Percentiles rank a stretch among this genome's conserved stretches.
Evolutionary conservation across 2,113 vertebrate genomes (phyloP).

Genomic region (Seriola dumerili): DNA sequence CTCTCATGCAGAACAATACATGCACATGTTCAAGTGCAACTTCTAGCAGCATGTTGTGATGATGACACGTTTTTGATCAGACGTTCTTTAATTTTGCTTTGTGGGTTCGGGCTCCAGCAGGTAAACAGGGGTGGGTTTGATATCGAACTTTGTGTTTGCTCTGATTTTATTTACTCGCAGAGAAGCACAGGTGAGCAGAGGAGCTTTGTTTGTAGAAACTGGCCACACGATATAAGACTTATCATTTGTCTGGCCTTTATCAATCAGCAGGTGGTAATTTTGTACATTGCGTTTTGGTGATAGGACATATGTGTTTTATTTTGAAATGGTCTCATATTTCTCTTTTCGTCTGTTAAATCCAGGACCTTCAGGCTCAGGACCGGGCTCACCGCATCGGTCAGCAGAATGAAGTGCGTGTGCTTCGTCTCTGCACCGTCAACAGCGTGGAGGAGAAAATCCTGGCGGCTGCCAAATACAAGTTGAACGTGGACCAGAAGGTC

Average conservation of each 20-base stretch:
- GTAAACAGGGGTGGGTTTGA: not conserved
- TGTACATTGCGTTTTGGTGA: no score
- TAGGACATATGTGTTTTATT: not conserved
- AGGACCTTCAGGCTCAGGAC: constrained; percentile 98
- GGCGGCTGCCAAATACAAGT: constrained; percentile 97
- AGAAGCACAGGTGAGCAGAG: not conserved
- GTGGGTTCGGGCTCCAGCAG: not conserved
- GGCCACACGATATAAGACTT: no score
- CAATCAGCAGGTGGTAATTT: no score
- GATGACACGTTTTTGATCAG: no score
- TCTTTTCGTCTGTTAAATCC: not conserved
- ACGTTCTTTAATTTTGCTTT: not conserved
- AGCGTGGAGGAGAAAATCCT: constrained; percentile 98
- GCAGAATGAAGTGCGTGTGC: constrained; percentile 96
- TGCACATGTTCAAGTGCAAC: no score
- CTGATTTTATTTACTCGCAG: not conserved
- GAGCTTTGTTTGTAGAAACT: no score
- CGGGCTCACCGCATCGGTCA: constrained; percentile 97
- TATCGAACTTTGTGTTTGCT: no score
- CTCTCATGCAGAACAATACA: no score
- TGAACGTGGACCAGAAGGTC: constrained; percentile 98
- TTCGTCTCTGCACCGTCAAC: constrained; percentile 96
- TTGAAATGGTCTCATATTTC: not conserved
- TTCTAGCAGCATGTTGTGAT: no score
- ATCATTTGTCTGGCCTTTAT: no score